Percentiles rank a stretch among this genome's conserved stretches.
Conservation (phyloP, 1,140 invertebrate species). For the Scaptomyza pallida region DNA sequence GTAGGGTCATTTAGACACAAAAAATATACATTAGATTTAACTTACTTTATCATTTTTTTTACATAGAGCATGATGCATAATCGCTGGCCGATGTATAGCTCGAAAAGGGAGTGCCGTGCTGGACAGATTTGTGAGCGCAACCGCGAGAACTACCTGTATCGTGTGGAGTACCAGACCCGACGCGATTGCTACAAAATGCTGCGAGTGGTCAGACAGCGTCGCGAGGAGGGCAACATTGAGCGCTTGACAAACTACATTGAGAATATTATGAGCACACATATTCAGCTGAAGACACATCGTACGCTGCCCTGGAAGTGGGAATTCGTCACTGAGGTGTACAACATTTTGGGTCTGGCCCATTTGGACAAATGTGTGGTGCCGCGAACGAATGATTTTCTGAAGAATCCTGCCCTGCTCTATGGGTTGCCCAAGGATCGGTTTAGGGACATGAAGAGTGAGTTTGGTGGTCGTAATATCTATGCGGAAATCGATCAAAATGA, state of each 20-base stretch:
- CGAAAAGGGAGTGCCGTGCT: slow-evolving; percentile 15
- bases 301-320: slow-evolving; percentile 79
- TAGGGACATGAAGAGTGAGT: neutral
- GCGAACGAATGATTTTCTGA: slow-evolving; percentile 40
- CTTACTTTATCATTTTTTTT: neutral
- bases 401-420: slow-evolving; percentile 41
- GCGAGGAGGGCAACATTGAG: slow-evolving; percentile 38
- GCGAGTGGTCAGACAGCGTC: slow-evolving; percentile 31
- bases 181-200: slow-evolving; percentile 67
- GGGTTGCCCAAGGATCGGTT: slow-evolving; percentile 27
- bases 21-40: too few relatives aligned
- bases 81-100: slow-evolving; percentile 62
- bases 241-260: slow-evolving; percentile 58
- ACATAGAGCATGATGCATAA: slow-evolving; percentile 76
- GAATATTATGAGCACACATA: slow-evolving; percentile 53
- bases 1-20: slow-evolving; percentile 32
- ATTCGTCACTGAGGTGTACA: slow-evolving; percentile 74
- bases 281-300: slow-evolving; percentile 62
- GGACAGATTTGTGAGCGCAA: slow-evolving; percentile 21
- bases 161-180: slow-evolving; percentile 58
- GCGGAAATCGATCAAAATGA: slow-evolving; percentile 20
- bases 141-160: slow-evolving; percentile 40
- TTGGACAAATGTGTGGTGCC: slow-evolving; percentile 50
- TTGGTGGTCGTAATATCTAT: slow-evolving; percentile 44
- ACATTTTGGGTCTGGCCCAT: slow-evolving; percentile 61